These are phyloP conservation scores for Cheilosia soror DNA, from an alignment of 2,888 invertebrate genomes.

Conservation along the genomic window DNA sequence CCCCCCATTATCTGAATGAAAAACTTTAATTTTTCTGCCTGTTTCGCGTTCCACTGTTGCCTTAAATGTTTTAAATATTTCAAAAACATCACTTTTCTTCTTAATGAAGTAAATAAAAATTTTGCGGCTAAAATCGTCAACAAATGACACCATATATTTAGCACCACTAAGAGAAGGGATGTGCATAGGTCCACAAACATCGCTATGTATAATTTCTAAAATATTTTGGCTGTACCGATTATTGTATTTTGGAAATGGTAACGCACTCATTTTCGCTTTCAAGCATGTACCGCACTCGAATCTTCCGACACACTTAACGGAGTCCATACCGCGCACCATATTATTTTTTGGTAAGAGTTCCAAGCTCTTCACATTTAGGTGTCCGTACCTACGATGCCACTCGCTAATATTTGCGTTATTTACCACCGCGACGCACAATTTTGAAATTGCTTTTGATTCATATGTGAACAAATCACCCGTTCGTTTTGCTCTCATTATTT, in stretches of 20 bases:
- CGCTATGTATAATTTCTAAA: slow-evolving; percentile 52
- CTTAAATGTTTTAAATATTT: slow-evolving; percentile 57
- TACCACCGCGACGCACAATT: neutral
- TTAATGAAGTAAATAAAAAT: slow-evolving; percentile 60
- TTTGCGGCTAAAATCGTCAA: slow-evolving; percentile 43
- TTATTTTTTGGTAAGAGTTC: slow-evolving; percentile 19
- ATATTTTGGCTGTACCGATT: neutral
- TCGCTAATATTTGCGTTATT: slow-evolving; percentile 10
- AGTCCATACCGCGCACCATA: slow-evolving; percentile 20
- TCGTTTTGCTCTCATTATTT: slow-evolving; percentile 3
- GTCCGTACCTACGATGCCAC: slow-evolving; percentile 26
- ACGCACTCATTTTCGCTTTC: slow-evolving; percentile 33
- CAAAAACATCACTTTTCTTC: slow-evolving; percentile 63
- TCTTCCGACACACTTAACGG: neutral
- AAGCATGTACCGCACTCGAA: slow-evolving; percentile 17
- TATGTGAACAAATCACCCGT: slow-evolving; percentile 18
- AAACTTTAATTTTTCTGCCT: slow-evolving; percentile 1
- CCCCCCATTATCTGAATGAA: slow-evolving; percentile 8
- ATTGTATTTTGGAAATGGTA: slow-evolving; percentile 3
- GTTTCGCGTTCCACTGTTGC: slow-evolving; percentile 39
- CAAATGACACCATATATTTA: slow-evolving; percentile 41
- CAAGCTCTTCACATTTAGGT: slow-evolving; percentile 40
- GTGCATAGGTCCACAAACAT: too few species aligned
- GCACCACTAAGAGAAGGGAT: slow-evolving; percentile 49
- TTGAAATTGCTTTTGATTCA: neutral